Percentiles rank a stretch among this genome's conserved stretches.
phyloP scores from a whole-genome alignment of 2,797 vertebrate genomes.

The Scolopax rusticola region DNA sequence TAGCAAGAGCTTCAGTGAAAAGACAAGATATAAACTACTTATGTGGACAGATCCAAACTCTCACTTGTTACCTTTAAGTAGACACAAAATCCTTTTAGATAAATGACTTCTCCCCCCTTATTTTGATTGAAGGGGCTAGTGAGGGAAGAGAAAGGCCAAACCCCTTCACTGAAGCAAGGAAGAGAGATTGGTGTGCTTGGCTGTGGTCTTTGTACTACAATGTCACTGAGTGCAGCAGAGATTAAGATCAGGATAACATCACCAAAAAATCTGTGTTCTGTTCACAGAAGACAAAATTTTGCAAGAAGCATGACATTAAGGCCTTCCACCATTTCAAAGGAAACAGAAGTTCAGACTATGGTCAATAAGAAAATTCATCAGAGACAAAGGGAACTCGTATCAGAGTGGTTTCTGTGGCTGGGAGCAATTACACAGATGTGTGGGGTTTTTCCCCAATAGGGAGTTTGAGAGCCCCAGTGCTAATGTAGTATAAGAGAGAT shows the following conservation, averaged over 20 bases:
- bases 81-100: background rate
- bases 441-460: rapidly evolving
- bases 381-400: background rate
- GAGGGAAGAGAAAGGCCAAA: background rate
- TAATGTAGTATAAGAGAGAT: background rate
- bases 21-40: background rate
- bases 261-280: background rate
- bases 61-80: background rate
- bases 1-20: background rate
- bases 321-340: background rate
- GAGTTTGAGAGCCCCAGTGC: background rate
- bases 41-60: background rate
- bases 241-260: background rate
- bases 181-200: background rate
- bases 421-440: background rate
- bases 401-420: rapidly evolving
- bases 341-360: background rate
- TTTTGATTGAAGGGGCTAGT: background rate
- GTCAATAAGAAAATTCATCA: background rate
- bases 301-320: background rate
- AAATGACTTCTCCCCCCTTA: background rate
- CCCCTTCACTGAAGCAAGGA: background rate
- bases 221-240: background rate
- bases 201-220: background rate
- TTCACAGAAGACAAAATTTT: background rate